Percentiles rank a stretch among this genome's conserved stretches.
These are phyloP conservation scores for Camelus bactrianus DNA, from an alignment of 2,113 vertebrate species.

Conservation along the genomic window DNA sequence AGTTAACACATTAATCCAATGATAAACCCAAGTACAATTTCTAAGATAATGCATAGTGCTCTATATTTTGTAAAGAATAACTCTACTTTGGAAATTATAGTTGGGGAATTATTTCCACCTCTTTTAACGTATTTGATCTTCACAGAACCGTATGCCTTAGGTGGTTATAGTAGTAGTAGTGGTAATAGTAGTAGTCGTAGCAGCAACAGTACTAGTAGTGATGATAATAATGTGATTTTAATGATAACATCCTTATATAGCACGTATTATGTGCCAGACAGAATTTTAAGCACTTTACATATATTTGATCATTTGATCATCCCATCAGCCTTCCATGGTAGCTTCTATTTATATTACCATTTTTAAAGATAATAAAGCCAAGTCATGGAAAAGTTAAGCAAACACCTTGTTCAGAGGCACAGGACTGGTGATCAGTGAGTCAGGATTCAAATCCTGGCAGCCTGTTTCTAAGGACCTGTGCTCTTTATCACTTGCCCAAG, in stretches of 20 bases:
- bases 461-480: background rate
- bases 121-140: slow-evolving; percentile 20
- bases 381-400: background rate
- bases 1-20: background rate
- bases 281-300: background rate
- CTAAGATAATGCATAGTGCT: background rate
- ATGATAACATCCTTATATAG: background rate
- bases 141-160: background rate
- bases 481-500: background rate
- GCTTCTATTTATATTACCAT: background rate
- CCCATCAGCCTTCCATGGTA: background rate
- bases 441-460: background rate
- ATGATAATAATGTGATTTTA: background rate
- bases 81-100: background rate
- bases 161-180: background rate
- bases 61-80: slow-evolving; percentile 11
- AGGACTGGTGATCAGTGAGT: background rate
- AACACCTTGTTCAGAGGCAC: background rate
- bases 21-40: background rate
- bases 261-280: background rate
- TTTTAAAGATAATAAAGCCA: slow-evolving; percentile 46
- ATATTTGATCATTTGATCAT: slow-evolving; percentile 14
- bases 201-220: background rate
- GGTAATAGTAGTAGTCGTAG: background rate
- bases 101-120: background rate